phyloP scores from a whole-genome alignment of 2,797 vertebrate genomes.

The Glossophaga mutica region DNA sequence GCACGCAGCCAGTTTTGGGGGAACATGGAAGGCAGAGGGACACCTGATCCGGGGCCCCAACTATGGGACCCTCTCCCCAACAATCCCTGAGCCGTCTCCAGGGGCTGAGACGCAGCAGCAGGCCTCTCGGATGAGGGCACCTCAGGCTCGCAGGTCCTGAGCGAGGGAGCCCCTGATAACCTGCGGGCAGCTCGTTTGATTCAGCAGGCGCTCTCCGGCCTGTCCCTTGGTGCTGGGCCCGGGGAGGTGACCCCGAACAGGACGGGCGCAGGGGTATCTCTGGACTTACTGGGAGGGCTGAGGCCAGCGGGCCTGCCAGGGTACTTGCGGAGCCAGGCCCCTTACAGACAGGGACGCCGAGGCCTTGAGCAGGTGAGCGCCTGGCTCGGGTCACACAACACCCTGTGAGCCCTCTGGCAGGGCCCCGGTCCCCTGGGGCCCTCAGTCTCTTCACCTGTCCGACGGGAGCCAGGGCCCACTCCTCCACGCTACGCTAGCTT shows the following conservation, averaged over 20 bases:
- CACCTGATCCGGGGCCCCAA: background rate
- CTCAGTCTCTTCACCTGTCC: background rate
- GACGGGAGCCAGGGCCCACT: fast-evolving
- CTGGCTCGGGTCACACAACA: fast-evolving
- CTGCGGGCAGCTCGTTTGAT: fast-evolving
- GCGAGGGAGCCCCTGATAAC: too few relatives aligned
- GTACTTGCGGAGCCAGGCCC: fast-evolving
- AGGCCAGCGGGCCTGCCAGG: background rate
- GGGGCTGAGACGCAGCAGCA: fast-evolving
- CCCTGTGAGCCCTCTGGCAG: fast-evolving
- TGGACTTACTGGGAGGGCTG: fast-evolving
- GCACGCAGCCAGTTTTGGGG: background rate
- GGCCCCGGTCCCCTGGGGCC: background rate
- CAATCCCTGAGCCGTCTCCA: fast-evolving
- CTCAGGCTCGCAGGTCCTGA: fast-evolving
- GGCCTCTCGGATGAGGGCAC: fast-evolving
- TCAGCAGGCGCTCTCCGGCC: background rate
- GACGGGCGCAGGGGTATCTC: fast-evolving
- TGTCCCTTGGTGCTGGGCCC: background rate
- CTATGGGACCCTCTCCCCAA: background rate
- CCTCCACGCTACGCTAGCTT: fast-evolving
- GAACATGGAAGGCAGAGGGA: background rate
- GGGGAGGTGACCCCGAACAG: fast-evolving
- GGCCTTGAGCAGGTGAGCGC: background rate
- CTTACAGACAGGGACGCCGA: fast-evolving